Evolutionary conservation across 2,113 vertebrate genomes (phyloP).

Genomic region (Oreochromis tanganicae): DNA sequence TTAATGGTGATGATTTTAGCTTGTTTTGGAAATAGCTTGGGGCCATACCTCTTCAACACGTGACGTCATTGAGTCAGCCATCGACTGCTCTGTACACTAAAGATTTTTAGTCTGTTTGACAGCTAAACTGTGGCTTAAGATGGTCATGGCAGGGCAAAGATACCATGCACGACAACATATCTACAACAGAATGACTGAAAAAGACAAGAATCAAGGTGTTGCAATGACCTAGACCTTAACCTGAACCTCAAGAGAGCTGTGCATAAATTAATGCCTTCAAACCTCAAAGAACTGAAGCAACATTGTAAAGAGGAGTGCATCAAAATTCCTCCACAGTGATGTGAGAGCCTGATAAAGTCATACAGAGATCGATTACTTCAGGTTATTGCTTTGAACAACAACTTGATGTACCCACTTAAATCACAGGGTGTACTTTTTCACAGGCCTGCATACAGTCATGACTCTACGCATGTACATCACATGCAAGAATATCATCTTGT

Average conservation of each 20-base stretch:
- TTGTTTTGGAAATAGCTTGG: background rate
- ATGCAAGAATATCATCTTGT: background rate
- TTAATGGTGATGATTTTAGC: background rate
- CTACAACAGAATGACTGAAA: background rate
- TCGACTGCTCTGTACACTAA: background rate
- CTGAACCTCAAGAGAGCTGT: background rate
- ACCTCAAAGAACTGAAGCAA: background rate
- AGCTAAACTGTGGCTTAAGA: background rate
- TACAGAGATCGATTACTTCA: background rate
- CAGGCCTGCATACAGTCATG: background rate
- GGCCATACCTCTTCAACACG: background rate
- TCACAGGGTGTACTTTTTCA: background rate
- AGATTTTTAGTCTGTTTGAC: background rate
- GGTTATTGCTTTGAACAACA: background rate
- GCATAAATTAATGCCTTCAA: background rate
- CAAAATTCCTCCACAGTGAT: background rate
- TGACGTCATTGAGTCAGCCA: background rate
- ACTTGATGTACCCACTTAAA: background rate
- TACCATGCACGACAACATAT: background rate
- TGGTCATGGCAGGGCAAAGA: background rate
- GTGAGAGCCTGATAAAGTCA: background rate
- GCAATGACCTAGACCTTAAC: background rate
- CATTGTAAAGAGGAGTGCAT: background rate
- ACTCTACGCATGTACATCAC: background rate
- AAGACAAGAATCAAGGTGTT: background rate